Conservation (phyloP, 2,888 invertebrate genomes). For the Minunthozetes semirufus region DNA sequence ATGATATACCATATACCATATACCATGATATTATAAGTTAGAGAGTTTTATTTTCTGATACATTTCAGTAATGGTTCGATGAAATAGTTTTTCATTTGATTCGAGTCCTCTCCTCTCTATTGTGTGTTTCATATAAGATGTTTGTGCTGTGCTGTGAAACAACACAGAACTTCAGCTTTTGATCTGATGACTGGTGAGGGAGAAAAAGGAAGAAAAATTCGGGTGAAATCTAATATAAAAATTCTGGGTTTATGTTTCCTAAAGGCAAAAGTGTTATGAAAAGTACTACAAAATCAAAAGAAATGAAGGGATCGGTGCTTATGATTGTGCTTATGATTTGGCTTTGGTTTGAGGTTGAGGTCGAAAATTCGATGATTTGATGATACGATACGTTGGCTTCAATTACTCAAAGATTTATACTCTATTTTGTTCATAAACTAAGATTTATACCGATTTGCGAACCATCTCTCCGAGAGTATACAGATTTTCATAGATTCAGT, state of each 20-base stretch:
- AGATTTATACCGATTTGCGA: not conserved
- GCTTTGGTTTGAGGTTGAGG: slow-evolving; percentile 18
- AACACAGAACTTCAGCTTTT: not conserved
- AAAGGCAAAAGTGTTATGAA: not conserved
- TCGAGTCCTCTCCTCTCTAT: not conserved
- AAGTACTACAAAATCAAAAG: not conserved
- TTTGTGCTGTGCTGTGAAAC: not conserved
- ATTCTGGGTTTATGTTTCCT: slow-evolving; percentile 18
- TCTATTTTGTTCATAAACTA: not conserved
- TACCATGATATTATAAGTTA: not conserved
- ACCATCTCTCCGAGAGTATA: not conserved
- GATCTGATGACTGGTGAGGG: not conserved
- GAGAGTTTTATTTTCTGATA: not conserved
- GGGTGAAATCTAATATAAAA: slow-evolving; percentile 2
- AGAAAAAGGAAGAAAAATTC: slow-evolving; percentile 2
- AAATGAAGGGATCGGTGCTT: not conserved
- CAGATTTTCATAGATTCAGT: not conserved
- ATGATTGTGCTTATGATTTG: not conserved
- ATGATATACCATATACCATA: too few species aligned
- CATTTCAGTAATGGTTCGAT: not conserved
- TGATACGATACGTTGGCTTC: slow-evolving; percentile 16
- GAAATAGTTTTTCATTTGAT: not conserved
- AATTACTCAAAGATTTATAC: slow-evolving; percentile 16
- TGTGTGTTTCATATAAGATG: not conserved
- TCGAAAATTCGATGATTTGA: slow-evolving; percentile 4